Evolutionary conservation across 2,113 vertebrate species (phyloP), one percentile per base, ranked within the genome.

Genomic region (Anser cygnoides): DNA sequence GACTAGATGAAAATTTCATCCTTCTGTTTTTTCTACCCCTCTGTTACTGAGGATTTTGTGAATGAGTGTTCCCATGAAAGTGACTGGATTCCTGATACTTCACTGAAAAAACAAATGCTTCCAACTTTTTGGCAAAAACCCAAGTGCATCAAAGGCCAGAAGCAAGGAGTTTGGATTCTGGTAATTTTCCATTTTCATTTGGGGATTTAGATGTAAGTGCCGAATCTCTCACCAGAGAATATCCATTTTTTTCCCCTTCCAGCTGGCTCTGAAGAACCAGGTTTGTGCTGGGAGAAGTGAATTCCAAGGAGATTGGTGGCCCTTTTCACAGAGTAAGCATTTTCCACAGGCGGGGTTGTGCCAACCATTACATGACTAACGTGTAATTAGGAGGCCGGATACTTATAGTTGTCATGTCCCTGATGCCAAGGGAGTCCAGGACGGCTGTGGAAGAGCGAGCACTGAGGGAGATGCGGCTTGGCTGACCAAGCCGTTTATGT

Each of bases 341-440:
- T 96, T 97, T 97, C 85, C 80, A 92, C 95, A 97, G 97, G 97
- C 96, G 96, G 93, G 95, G 95, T 96, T 92, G 93, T 96, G 90
- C 94, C 93, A 94, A 57, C 81, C 71, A 95, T 95, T 94, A 93
- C 82, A 75, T 96, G 95, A 92, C 90, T 96, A 97, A 96, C 83
- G 11, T 90, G 80, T 96, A 96, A 97, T 97, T 97, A 97, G 83
- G 84, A 89, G 87, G 89, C 89, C 78, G 93, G 92, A 95, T 97
- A 96, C 92, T 91, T 97, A 96, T 93, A 97, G 88, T 85, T 95
- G 94, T 81, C 94, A 93, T 93, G 94, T 94, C 96, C 81, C 89
- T 79, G 67, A 90, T 96, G 95, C 90, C 95, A 93, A 65, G 81
- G 55, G 84, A 97, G 72, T 92, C 75, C 93, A 90, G 80, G 71